phyloP scores from a whole-genome alignment of 1,140 invertebrate genomes.

The Megathymus violae region DNA sequence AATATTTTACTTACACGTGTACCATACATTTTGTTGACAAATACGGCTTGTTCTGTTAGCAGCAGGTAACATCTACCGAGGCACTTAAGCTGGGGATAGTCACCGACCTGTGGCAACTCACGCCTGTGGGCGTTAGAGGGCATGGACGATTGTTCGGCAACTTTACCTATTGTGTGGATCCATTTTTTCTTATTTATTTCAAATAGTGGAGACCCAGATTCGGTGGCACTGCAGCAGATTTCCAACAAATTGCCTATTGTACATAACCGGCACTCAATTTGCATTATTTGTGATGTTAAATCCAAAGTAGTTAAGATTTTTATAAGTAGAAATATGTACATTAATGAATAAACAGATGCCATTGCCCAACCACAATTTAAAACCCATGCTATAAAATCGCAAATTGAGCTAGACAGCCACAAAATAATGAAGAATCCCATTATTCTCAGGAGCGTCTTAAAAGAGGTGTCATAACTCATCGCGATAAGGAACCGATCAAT shows the following conservation, averaged over 20 bases:
- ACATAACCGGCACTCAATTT: constrained; percentile 48
- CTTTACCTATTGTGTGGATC: background rate
- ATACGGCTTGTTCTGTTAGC: constrained; percentile 51
- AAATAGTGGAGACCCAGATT: constrained; percentile 1
- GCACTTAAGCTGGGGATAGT: constrained; percentile 38
- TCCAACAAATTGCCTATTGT: constrained; percentile 45
- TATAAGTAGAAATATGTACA: constrained; percentile 54
- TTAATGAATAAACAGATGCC: constrained; percentile 40
- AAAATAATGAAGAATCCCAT: constrained; percentile 42
- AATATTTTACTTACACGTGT: constrained; percentile 53
- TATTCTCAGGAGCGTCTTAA: constrained; percentile 39
- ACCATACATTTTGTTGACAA: constrained; percentile 59
- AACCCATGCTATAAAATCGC: constrained; percentile 52
- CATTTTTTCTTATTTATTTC: constrained; percentile 8
- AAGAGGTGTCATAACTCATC: constrained; percentile 37
- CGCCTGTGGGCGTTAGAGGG: background rate
- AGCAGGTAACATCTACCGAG: constrained; percentile 53
- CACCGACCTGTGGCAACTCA: background rate
- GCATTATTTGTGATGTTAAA: constrained; percentile 51
- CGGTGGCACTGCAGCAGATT: constrained; percentile 29
- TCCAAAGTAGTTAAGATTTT: constrained; percentile 60
- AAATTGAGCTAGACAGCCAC: constrained; percentile 43
- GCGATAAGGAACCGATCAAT: constrained; percentile 47
- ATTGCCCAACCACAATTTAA: constrained; percentile 41
- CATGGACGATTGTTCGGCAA: background rate